phyloP scores from a whole-genome alignment of 2,888 invertebrate genomes.

The Oligia strigilis region DNA sequence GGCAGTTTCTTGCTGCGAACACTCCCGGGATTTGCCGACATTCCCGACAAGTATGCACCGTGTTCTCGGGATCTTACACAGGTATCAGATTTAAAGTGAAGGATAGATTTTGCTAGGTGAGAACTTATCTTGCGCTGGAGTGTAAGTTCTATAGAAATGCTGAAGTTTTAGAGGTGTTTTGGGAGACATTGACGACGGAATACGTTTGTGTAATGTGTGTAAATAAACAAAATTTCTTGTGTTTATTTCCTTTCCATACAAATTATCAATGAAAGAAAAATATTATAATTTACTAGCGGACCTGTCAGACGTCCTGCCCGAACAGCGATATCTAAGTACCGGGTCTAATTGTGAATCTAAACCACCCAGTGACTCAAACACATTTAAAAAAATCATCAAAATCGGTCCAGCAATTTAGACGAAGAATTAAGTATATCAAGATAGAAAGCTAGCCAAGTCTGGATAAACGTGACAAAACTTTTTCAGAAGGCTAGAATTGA shows the following conservation, averaged over 20 bases:
- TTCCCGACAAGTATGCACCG: conserved; percentile 59
- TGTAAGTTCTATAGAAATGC: conserved; percentile 36
- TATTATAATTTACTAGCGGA: neutral
- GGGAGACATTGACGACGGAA: conserved; percentile 17
- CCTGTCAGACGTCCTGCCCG: no score
- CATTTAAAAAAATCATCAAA: no score
- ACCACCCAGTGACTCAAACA: no score
- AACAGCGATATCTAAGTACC: no score
- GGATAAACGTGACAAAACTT: neutral
- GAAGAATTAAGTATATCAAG: no score
- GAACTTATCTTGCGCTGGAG: conserved; percentile 45
- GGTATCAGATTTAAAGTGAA: conserved; percentile 65
- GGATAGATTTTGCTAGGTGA: conserved; percentile 57
- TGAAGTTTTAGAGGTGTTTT: conserved; percentile 44
- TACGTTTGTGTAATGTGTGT: neutral
- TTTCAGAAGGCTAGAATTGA: neutral
- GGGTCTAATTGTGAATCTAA: no score
- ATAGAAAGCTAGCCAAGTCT: neutral
- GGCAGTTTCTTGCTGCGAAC: conserved; percentile 65
- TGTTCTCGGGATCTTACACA: conserved; percentile 53
- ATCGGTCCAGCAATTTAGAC: no score
- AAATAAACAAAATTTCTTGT: neutral
- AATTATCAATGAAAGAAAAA: neutral
- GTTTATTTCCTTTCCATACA: neutral
- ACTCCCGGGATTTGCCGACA: conserved; percentile 66